These are phyloP conservation scores for Aramus guarauna DNA, from an alignment of 2,113 vertebrate genomes.

Conservation along the genomic window DNA sequence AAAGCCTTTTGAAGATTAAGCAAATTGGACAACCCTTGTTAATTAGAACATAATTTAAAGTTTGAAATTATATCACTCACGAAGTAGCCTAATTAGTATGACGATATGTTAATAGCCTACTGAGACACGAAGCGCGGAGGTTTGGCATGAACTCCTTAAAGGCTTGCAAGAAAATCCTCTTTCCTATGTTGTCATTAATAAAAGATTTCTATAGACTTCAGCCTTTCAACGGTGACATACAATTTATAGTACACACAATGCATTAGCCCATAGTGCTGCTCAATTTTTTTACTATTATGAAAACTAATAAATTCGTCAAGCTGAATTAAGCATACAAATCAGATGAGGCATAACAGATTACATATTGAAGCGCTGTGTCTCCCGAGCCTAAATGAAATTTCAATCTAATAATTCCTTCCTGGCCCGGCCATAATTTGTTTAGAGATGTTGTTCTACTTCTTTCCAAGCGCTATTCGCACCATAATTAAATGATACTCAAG, in stretches of 20 bases:
- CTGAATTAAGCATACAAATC: slow-evolving; percentile 87
- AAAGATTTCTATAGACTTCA: slow-evolving; percentile 83
- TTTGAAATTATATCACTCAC: slow-evolving; percentile 90
- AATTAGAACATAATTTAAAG: slow-evolving; percentile 92
- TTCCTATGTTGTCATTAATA: slow-evolving; percentile 81
- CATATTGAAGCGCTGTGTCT: slow-evolving; percentile 84
- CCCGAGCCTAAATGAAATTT: slow-evolving; percentile 89
- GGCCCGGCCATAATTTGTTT: slow-evolving; percentile 83
- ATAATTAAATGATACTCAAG: slow-evolving; percentile 87
- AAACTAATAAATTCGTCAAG: slow-evolving; percentile 88
- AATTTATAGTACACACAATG: slow-evolving; percentile 83
- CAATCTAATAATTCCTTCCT: slow-evolving; percentile 86
- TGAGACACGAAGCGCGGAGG: slow-evolving; percentile 73
- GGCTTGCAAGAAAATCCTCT: slow-evolving; percentile 75
- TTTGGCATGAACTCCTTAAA: slow-evolving; percentile 79
- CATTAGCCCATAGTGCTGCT: slow-evolving; percentile 76
- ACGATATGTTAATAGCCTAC: slow-evolving; percentile 87
- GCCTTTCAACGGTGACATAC: slow-evolving; percentile 78
- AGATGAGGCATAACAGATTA: slow-evolving; percentile 83
- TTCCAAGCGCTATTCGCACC: slow-evolving; percentile 78
- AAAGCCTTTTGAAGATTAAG: slow-evolving; percentile 83
- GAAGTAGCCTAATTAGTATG: slow-evolving; percentile 87
- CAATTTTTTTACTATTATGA: slow-evolving; percentile 80
- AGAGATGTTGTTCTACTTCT: slow-evolving; percentile 86
- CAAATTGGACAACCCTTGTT: slow-evolving; percentile 89